Evolutionary conservation across 1,140 invertebrate genomes (phyloP).

Genomic region (Geopemphigus sp.): DNA sequence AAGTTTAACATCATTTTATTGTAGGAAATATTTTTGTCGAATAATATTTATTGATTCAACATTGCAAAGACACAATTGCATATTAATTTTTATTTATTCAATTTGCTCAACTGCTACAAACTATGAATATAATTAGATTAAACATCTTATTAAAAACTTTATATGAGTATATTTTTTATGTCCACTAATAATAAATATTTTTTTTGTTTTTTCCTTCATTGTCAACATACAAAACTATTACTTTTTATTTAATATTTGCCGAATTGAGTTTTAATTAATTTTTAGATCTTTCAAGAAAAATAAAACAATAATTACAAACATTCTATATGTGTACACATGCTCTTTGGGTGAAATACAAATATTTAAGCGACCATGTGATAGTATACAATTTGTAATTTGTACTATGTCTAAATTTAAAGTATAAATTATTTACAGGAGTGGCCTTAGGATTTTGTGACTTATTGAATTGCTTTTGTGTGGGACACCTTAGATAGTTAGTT

Average conservation of each 20-base stretch:
- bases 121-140: slow-evolving; percentile 9
- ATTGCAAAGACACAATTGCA: background rate
- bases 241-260: background rate
- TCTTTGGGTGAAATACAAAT: slow-evolving; percentile 19
- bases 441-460: slow-evolving; percentile 37
- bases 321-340: background rate
- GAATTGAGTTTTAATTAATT: background rate
- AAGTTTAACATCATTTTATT: slow-evolving; percentile 1
- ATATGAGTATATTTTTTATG: slow-evolving; percentile 14
- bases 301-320: background rate
- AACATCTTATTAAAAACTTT: background rate
- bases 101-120: slow-evolving; percentile 39
- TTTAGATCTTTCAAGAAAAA: background rate
- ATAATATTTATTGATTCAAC: background rate
- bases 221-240: background rate
- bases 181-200: background rate
- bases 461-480: slow-evolving; percentile 37
- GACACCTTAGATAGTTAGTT: slow-evolving; percentile 7
- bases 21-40: slow-evolving; percentile 1
- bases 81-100: slow-evolving; percentile 21
- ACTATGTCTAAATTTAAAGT: background rate
- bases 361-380: slow-evolving; percentile 36
- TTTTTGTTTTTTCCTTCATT: slow-evolving; percentile 3
- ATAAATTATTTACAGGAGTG: slow-evolving; percentile 13
- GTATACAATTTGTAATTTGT: slow-evolving; percentile 35